Percentiles rank a stretch among this genome's conserved stretches.
Conservation (phyloP, 2,797 vertebrate species). For the Intellagama lesueurii region DNA sequence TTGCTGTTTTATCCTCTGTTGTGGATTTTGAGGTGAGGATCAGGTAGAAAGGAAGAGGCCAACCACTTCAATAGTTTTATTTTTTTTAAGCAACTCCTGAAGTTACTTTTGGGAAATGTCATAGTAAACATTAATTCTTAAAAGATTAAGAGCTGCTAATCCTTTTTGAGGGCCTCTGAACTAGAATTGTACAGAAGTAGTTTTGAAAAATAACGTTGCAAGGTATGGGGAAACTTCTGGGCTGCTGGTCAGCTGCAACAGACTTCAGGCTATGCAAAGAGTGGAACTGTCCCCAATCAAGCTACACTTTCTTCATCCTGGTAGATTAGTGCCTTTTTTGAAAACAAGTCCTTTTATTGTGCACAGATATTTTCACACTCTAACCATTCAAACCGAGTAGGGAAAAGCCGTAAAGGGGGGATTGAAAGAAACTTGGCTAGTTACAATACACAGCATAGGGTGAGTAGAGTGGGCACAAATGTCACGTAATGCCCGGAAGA, state of each 20-base stretch:
- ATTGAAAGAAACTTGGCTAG: constrained; percentile 24
- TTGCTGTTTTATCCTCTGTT: neutral
- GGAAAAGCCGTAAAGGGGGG: neutral
- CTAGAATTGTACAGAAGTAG: neutral
- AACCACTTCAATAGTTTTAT: neutral
- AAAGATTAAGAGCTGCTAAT: too few species aligned
- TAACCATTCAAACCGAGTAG: neutral
- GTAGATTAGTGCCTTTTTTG: neutral
- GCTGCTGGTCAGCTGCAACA: constrained; percentile 42
- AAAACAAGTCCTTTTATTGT: neutral
- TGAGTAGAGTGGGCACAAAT: constrained; percentile 44
- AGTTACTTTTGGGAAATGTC: neutral
- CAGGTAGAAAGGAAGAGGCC: neutral
- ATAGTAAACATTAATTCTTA: neutral
- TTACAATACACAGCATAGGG: constrained; percentile 22
- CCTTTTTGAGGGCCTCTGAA: too few species aligned
- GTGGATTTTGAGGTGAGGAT: neutral
- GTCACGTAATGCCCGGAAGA: constrained; percentile 6
- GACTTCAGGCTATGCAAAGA: constrained; percentile 51
- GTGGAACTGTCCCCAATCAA: constrained; percentile 24
- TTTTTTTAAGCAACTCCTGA: neutral
- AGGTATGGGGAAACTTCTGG: constrained; percentile 28
- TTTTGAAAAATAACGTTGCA: neutral
- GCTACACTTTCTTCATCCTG: constrained; percentile 2
- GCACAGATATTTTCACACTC: neutral